A percentile compares a stretch with the other conserved stretches of the same genome.
phyloP scores from a whole-genome alignment of 2,113 vertebrate species.

The Genyomyrus donnyi region DNA sequence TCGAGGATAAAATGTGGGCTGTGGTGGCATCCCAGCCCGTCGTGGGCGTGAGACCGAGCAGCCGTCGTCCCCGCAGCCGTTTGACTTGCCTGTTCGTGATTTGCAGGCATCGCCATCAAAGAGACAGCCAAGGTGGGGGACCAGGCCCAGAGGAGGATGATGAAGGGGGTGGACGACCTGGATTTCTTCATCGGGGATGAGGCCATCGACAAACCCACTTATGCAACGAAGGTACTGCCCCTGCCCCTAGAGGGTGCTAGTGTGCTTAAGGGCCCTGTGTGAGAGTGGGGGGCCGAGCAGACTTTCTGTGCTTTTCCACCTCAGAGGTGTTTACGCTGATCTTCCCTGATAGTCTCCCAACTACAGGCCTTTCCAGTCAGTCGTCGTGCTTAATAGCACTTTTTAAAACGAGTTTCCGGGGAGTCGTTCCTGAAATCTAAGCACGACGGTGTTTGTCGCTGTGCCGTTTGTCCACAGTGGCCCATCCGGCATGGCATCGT shows the following conservation, averaged over 20 bases:
- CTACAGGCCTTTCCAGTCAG: background rate
- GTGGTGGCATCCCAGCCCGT: background rate
- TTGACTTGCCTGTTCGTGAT: background rate
- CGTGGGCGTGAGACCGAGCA: fast-evolving
- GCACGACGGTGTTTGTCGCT: background rate
- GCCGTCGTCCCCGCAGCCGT: background rate
- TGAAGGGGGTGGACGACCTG: conserved; percentile 97
- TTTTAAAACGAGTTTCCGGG: no score
- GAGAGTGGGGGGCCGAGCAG: background rate
- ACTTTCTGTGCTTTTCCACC: background rate
- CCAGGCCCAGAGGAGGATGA: conserved; percentile 91
- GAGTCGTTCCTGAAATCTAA: no score
- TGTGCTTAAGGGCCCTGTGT: background rate
- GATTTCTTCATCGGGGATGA: conserved; percentile 98
- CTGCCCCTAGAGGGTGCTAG: background rate
- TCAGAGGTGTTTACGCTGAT: background rate
- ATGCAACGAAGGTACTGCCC: conserved; percentile 81
- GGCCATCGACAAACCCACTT: conserved; percentile 93
- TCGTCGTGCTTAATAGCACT: no score
- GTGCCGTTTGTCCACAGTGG: conserved; percentile 65
- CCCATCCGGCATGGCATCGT: conserved; percentile 97
- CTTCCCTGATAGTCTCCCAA: background rate
- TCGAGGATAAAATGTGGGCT: background rate
- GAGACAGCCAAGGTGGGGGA: conserved; percentile 95
- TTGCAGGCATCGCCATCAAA: conserved; percentile 93